Conservation (phyloP, 2,888 invertebrate species). For the Drosophila multiciliata region DNA sequence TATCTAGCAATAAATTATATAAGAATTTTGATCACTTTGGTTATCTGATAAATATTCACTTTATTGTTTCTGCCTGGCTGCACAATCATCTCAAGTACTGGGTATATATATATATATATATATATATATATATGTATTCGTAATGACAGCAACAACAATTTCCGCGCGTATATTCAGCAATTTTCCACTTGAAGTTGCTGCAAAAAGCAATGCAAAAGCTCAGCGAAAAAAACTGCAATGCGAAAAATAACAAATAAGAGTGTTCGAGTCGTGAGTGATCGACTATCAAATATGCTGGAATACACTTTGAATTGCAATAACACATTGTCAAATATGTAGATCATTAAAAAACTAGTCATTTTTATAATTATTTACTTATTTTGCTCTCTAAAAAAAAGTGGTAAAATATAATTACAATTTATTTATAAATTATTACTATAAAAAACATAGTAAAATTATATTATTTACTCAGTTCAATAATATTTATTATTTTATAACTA, state of each 20-base stretch:
- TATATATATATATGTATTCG: slow-evolving; percentile 3
- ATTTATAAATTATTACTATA: no score
- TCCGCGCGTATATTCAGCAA: slow-evolving; percentile 66
- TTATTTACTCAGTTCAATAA: no score
- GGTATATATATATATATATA: slow-evolving; percentile 20
- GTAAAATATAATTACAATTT: no score
- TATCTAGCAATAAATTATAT: slow-evolving; percentile 12
- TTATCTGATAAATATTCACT: slow-evolving; percentile 13
- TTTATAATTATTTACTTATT: neutral
- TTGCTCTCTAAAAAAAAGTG: neutral
- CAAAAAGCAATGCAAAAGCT: slow-evolving; percentile 52
- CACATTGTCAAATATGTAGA: no score
- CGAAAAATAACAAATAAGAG: slow-evolving; percentile 12
- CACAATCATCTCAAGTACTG: slow-evolving; percentile 19
- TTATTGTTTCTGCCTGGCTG: slow-evolving; percentile 32
- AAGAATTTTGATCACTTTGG: slow-evolving; percentile 2
- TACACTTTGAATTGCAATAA: no score
- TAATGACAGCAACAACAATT: slow-evolving; percentile 28
- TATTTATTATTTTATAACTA: neutral
- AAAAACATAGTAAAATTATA: no score
- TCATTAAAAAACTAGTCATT: neutral
- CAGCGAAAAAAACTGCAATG: slow-evolving; percentile 42
- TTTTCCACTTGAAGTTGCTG: slow-evolving; percentile 75
- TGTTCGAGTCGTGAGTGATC: neutral
- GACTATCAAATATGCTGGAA: neutral